Evolutionary conservation across 2,113 vertebrate species (phyloP), one percentile per base, ranked within the genome.

Genomic region (Cisticola juncidis): DNA sequence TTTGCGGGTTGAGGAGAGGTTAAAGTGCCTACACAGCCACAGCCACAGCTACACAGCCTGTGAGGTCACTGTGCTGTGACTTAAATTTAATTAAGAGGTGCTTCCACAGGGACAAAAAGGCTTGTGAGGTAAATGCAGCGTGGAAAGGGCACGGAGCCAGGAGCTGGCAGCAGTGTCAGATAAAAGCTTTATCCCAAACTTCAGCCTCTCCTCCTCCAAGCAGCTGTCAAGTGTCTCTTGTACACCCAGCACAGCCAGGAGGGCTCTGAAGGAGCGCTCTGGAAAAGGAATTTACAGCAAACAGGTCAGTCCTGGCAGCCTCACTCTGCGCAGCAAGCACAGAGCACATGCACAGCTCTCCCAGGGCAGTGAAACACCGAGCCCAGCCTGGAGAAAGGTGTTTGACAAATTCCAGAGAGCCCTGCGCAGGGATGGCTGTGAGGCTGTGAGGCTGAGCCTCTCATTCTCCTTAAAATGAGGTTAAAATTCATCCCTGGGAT

Each of bases 401-500:
- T 88, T 68, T 6, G 11, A 29, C 68, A 42, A 14, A 36, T 62
- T 28, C 51, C 58, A 53, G 53, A 53, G 23, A 61, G 83, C 66
- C 66, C 45, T 36, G 33, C 20, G n/a, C 62, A 47, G 51, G 36
- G 19, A 5, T 45, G 45, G 36, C 26, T 36, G 61, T 66, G 86
- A 61, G 12, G 17, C 1, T 1, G 36, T 0, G 1, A 21, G 73
- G 5, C 0, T 16, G 6, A 14, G 81, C 7, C 1, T 11, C 45
- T 25, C 1, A 3, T 3, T 29, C 80, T 64, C 38, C 19, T n/a
- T n/a, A 50, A 22, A 16, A 16, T 19, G 33, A 17, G 70, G 38
- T 33, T 78, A 45, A 54, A 81, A 40, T 14, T 13, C 44, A 1
- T 35, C 69, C 68, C 62, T 36, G 65, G 23, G 26, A 48, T 21